These are phyloP conservation scores for Eilema depressum DNA, from an alignment of 2,888 invertebrate species.

Conservation along the genomic window DNA sequence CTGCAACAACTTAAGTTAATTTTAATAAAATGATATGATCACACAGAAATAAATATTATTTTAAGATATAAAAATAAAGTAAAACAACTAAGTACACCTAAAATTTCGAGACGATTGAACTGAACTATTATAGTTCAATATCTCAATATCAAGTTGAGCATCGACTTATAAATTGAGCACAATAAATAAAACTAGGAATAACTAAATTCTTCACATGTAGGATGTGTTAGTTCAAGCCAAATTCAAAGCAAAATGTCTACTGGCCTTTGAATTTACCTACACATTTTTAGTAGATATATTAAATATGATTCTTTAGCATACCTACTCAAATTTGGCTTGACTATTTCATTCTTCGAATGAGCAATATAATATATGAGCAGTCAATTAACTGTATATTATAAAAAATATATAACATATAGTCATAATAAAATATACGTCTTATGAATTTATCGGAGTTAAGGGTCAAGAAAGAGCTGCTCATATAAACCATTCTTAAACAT, in stretches of 20 bases:
- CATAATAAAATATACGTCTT: slow-evolving; percentile 1
- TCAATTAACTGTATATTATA: neutral
- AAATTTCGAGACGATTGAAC: slow-evolving; percentile 28
- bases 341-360: slow-evolving; percentile 15
- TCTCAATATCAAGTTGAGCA: slow-evolving; percentile 37
- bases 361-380: slow-evolving; percentile 32
- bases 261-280: slow-evolving; percentile 51
- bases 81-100: slow-evolving; percentile 20
- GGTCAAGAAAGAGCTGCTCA: slow-evolving; percentile 29
- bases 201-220: slow-evolving; percentile 14
- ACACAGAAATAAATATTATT: neutral
- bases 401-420: neutral
- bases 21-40: neutral
- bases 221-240: slow-evolving; percentile 45
- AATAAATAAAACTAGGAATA: slow-evolving; percentile 26
- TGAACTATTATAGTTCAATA: slow-evolving; percentile 17
- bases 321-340: slow-evolving; percentile 45
- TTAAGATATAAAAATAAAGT: neutral
- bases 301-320: slow-evolving; percentile 22
- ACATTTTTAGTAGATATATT: slow-evolving; percentile 9
- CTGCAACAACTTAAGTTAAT: neutral
- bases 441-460: neutral
- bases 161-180: slow-evolving; percentile 34
- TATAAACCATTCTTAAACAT: slow-evolving; percentile 55
- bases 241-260: slow-evolving; percentile 47